Base-by-base conservation (phyloP, 2,113 vertebrate genomes). In the Dicerorhinus sumatrensis region DNA sequence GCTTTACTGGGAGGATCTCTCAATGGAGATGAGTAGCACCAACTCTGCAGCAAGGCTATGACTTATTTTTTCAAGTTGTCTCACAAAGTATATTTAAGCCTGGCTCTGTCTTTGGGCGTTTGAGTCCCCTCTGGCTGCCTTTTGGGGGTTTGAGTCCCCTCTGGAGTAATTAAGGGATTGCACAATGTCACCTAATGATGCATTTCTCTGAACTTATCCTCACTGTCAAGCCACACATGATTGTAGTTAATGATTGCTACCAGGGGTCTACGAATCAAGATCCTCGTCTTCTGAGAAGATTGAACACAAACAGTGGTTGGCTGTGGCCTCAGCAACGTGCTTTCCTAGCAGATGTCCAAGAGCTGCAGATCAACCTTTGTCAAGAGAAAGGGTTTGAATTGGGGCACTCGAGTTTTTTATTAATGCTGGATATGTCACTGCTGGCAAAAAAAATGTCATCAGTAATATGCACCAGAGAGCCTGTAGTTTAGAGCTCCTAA, bases 381-480 rank as follows among this genome's bases (percentile, higher is more conserved):
- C 14, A 77, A 76, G 54, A 81, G 33, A 29, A 79, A 73, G 27
- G 12, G 3, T 69, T 60, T 79, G 48, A 92, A 94, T 77, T 93
- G 54, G 20, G 76, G 65, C 6, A 31, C 21, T 79, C 65, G 42
- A 29, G 67, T 31, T 95, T 27, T 73, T 87, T 96, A 87, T 87
- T 60, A 93, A 33, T 25, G 18, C 39, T 51, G 23, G 27, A 25
- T 84, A 69, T 82, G 72, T 79, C 9, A 89, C 18, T 36, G 20
- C 23, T 90, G 82, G 4, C 9, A 82, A 89, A 72, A 82, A 94
- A 83, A 85, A 69, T 39, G 14, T 42, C 18, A 8, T 87, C 8
- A 69, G 18, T 0, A 0, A 6, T 77, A n/a, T 65, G 8, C 3
- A 60, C 1, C 0, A 93, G 39, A 89, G 16, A 65, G 8, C 51